These are phyloP conservation scores for Peromyscus eremicus DNA, from an alignment of 2,797 vertebrate genomes.

Conservation along the genomic window DNA sequence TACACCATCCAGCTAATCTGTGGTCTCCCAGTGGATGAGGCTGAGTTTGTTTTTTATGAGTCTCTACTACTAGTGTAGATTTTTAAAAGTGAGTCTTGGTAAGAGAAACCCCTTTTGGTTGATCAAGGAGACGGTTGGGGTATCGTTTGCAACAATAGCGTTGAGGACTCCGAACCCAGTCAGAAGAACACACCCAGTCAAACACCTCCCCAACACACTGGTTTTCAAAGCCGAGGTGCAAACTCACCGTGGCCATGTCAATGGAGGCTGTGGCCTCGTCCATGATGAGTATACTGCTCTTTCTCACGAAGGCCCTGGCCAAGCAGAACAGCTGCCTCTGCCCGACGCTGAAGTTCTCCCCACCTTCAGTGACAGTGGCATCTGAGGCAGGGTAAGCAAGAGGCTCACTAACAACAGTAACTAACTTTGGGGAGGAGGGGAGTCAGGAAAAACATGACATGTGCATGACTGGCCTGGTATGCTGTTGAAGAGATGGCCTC, in stretches of 20 bases:
- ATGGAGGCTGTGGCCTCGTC: constrained; percentile 99
- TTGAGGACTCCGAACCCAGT: not conserved
- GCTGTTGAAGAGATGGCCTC: not conserved
- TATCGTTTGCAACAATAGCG: not conserved
- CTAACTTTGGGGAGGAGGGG: not conserved
- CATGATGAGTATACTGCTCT: constrained; percentile 99
- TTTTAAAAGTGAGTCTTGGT: not conserved
- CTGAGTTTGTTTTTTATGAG: not conserved
- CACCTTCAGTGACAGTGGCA: constrained; percentile 96
- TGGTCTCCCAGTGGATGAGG: not conserved
- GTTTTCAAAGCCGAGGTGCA: not conserved
- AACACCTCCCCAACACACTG: not conserved
- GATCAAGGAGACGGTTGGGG: not conserved
- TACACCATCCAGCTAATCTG: not conserved
- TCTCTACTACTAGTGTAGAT: not conserved
- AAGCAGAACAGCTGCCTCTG: constrained; percentile 98
- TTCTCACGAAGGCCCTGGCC: constrained; percentile 97
- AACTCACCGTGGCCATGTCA: constrained; percentile 98
- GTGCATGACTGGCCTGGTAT: too few species aligned
- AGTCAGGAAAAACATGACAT: not conserved
- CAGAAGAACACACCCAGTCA: not conserved
- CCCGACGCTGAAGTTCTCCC: constrained; percentile 98
- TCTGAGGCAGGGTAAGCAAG: constrained; percentile 87
- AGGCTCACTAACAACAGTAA: not conserved
- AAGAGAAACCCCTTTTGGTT: not conserved